Evolutionary conservation across 2,888 invertebrate genomes (phyloP).

Genomic region (Plemyria rubiginata): DNA sequence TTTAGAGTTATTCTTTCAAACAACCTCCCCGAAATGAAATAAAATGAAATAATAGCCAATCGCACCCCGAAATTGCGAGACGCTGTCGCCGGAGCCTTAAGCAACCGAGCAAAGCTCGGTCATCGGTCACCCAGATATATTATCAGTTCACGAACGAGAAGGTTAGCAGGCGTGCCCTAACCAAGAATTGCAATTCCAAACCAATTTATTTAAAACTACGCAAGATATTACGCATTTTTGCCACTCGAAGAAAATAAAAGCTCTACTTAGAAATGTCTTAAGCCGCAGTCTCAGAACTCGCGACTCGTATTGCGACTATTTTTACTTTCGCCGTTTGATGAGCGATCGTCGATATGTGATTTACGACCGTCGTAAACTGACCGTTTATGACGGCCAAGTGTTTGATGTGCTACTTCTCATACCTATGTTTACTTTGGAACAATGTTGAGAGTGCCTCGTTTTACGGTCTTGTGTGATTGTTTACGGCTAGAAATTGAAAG

Average conservation of each 20-base stretch:
- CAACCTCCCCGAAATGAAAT: no score
- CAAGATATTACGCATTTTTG: constrained; percentile 11
- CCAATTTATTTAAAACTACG: not conserved
- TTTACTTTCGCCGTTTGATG: constrained; percentile 26
- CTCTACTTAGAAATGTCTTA: constrained; percentile 43
- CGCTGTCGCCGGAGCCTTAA: no score
- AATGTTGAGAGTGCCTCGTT: constrained; percentile 43
- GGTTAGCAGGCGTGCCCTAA: no score
- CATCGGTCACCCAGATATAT: no score
- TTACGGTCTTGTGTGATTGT: constrained; percentile 38
- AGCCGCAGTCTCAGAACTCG: constrained; percentile 46
- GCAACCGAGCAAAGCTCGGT: no score
- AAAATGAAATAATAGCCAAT: no score
- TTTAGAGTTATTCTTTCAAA: no score
- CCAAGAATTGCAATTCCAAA: no score
- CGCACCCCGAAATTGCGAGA: no score
- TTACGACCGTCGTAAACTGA: constrained; percentile 72
- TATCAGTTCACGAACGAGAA: no score
- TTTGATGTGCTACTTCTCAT: constrained; percentile 55
- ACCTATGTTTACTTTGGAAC: constrained; percentile 54
- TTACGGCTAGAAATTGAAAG: constrained; percentile 2
- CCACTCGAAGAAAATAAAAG: constrained; percentile 11
- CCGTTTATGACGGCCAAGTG: constrained; percentile 65
- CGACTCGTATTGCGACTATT: constrained; percentile 25
- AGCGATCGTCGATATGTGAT: constrained; percentile 69